phyloP scores from a whole-genome alignment of 2,888 invertebrate species.

The Sarcophaga caerulescens region DNA sequence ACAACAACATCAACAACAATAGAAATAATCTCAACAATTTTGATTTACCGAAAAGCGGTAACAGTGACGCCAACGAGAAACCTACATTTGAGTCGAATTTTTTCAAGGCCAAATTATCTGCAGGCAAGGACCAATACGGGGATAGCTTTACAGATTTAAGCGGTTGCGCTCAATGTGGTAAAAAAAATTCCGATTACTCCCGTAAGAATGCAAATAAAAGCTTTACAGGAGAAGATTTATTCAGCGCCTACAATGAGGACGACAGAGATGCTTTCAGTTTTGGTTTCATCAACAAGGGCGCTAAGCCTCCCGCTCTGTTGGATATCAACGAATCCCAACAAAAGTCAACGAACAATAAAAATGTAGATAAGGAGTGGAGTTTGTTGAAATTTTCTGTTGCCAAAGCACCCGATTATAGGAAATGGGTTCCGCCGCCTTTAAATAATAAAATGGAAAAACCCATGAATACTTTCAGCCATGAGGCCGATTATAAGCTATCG shows the following conservation, averaged over 20 bases:
- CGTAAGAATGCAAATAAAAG: neutral
- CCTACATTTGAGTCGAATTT: no score
- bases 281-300: neutral
- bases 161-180: no score
- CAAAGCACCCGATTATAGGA: neutral
- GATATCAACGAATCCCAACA: neutral
- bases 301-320: neutral
- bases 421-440: slow-evolving; percentile 3
- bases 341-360: neutral
- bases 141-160: no score
- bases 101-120: no score
- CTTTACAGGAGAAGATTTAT: neutral
- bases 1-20: no score
- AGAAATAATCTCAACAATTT: no score
- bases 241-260: neutral
- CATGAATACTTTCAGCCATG: slow-evolving; percentile 78
- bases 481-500: slow-evolving; percentile 80
- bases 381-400: neutral
- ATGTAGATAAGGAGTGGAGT: neutral
- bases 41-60: no score
- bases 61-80: no score
- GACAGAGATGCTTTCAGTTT: neutral
- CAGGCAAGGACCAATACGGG: no score
- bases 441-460: slow-evolving; percentile 72
- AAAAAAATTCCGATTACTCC: neutral